phyloP scores from a whole-genome alignment of 2,888 invertebrate species.

The Aphidoletes aphidimyza region DNA sequence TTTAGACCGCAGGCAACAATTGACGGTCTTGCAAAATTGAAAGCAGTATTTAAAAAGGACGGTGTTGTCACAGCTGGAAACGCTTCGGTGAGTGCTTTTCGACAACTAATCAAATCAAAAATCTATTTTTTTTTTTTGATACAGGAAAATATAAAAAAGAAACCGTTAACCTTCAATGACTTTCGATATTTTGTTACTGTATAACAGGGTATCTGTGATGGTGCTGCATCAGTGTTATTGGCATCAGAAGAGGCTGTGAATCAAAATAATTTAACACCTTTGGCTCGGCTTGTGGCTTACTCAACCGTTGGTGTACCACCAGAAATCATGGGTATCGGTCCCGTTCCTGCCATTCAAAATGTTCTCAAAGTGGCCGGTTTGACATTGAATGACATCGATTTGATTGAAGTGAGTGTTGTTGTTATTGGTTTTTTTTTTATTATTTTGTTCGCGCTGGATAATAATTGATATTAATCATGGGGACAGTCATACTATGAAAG shows the following conservation, averaged over 20 bases:
- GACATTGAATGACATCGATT: slow-evolving; percentile 86
- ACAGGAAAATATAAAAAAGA: no score
- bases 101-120: neutral
- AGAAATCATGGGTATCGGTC: slow-evolving; percentile 97
- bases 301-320: slow-evolving; percentile 96
- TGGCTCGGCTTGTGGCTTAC: slow-evolving; percentile 92
- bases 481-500: no score
- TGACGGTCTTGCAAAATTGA: slow-evolving; percentile 85
- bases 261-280: slow-evolving; percentile 81
- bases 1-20: slow-evolving; percentile 82
- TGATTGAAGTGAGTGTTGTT: slow-evolving; percentile 83
- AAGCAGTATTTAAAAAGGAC: slow-evolving; percentile 91
- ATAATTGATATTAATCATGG: no score
- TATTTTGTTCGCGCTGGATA: no score
- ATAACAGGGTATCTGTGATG: slow-evolving; percentile 97
- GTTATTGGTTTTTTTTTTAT: neutral
- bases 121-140: slow-evolving; percentile 55
- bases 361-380: slow-evolving; percentile 83
- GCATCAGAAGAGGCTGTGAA: slow-evolving; percentile 92
- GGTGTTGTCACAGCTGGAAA: slow-evolving; percentile 94
- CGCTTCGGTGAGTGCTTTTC: slow-evolving; percentile 79
- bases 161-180: no score
- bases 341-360: slow-evolving; percentile 91
- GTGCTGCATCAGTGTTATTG: slow-evolving; percentile 91
- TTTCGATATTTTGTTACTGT: no score